Percentiles rank a stretch among this genome's conserved stretches.
phyloP scores from a whole-genome alignment of 2,113 vertebrate species.

The Cinclus cinclus region DNA sequence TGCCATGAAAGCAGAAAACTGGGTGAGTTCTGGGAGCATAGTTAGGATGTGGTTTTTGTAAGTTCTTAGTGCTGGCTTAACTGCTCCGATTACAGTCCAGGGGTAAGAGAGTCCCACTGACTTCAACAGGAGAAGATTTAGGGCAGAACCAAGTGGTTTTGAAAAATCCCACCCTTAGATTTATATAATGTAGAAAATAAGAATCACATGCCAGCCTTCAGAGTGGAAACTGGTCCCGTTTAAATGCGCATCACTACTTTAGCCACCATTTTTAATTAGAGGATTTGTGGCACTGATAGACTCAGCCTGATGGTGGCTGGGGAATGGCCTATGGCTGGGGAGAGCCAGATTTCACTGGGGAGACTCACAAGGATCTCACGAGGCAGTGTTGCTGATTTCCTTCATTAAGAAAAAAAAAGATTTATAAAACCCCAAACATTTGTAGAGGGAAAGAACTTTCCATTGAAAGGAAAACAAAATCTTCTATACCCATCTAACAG shows the following conservation, averaged over 20 bases:
- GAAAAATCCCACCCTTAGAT: constrained; percentile 34
- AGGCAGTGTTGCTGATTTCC: not conserved
- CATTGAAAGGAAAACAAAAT: not conserved
- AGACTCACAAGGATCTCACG: not conserved
- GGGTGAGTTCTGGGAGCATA: constrained; percentile 57
- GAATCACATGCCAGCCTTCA: constrained; percentile 30
- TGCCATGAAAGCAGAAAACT: constrained; percentile 59
- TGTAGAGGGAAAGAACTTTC: not conserved
- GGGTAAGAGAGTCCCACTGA: constrained; percentile 16
- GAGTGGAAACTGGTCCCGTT: not conserved
- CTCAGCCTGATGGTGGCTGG: not conserved
- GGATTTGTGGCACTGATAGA: constrained; percentile 4
- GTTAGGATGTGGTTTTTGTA: constrained; percentile 58
- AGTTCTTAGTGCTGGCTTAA: constrained; percentile 15
- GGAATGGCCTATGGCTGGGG: not conserved
- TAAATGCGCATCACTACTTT: not conserved
- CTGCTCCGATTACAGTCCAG: constrained; percentile 15
- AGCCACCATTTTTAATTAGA: not conserved
- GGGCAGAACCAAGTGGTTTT: constrained; percentile 29
- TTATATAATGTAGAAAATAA: not conserved
- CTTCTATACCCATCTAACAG: not conserved
- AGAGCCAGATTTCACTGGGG: not conserved
- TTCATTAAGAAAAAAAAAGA: rapidly evolving
- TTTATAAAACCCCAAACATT: not conserved
- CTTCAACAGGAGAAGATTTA: constrained; percentile 14